phyloP scores from a whole-genome alignment of 2,888 invertebrate species.

The Epistrophe eligans region DNA sequence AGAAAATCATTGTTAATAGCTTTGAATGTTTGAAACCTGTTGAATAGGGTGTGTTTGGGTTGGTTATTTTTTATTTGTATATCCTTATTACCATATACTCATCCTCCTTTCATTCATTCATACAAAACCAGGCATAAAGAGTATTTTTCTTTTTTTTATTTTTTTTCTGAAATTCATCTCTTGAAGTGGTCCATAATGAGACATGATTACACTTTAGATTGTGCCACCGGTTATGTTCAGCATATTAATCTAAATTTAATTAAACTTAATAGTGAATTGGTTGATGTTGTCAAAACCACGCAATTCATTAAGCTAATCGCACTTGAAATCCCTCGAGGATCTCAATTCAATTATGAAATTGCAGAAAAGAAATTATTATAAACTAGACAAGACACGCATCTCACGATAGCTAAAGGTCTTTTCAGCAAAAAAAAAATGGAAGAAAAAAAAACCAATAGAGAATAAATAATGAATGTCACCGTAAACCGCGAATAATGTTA shows the following conservation, averaged over 20 bases:
- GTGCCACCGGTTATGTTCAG: neutral
- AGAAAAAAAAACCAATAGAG: slow-evolving; percentile 3
- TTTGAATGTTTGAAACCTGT: slow-evolving; percentile 68
- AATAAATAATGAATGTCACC: slow-evolving; percentile 1
- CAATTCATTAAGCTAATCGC: slow-evolving; percentile 67
- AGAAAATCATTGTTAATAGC: slow-evolving; percentile 59
- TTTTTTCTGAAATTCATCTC: slow-evolving; percentile 34
- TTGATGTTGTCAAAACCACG: slow-evolving; percentile 57
- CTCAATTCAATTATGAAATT: slow-evolving; percentile 52
- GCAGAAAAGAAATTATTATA: neutral
- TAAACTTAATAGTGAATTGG: slow-evolving; percentile 61
- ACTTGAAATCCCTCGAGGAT: slow-evolving; percentile 44
- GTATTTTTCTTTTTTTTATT: neutral
- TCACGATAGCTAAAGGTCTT: neutral
- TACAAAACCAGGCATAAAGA: slow-evolving; percentile 29
- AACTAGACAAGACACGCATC: slow-evolving; percentile 35
- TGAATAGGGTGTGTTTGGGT: slow-evolving; percentile 37
- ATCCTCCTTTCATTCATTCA: slow-evolving; percentile 3
- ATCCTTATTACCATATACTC: neutral
- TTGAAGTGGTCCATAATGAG: slow-evolving; percentile 53
- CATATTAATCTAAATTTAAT: slow-evolving; percentile 62
- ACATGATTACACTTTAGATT: slow-evolving; percentile 29
- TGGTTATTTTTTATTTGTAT: neutral
- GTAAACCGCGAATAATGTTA: slow-evolving; percentile 13
- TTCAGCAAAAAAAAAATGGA: neutral